Conservation (phyloP, 2,113 vertebrate genomes). For the Willisornis vidua region DNA sequence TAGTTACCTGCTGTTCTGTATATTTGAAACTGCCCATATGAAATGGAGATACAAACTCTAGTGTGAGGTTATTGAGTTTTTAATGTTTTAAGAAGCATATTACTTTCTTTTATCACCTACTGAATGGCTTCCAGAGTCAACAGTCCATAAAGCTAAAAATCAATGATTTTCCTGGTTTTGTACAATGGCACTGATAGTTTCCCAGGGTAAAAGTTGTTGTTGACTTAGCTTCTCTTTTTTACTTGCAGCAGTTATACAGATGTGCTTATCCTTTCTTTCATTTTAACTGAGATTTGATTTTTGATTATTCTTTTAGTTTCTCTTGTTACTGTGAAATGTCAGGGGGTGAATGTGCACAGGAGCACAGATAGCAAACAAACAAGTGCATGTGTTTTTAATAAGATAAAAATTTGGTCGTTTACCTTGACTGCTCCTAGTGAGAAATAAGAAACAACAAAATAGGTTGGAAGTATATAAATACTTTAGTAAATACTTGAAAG, state of each 20-base stretch:
- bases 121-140: neutral
- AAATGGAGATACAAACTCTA: neutral
- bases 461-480: neutral
- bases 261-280: neutral
- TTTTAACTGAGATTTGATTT: neutral
- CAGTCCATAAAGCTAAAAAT: neutral
- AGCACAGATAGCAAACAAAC: neutral
- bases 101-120: neutral
- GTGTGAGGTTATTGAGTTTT: neutral
- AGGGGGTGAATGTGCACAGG: neutral
- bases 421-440: neutral
- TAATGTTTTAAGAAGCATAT: neutral
- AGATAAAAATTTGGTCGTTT: neutral
- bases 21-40: neutral
- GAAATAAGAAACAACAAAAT: neutral
- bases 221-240: neutral
- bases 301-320: neutral
- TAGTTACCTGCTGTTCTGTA: neutral
- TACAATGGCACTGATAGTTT: neutral
- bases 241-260: neutral
- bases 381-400: neutral
- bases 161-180: neutral
- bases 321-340: neutral
- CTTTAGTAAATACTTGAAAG: neutral
- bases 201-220: slow-evolving; percentile 1